These are phyloP conservation scores for Tridacna crocea DNA, from an alignment of 2,888 invertebrate genomes.

Conservation along the genomic window DNA sequence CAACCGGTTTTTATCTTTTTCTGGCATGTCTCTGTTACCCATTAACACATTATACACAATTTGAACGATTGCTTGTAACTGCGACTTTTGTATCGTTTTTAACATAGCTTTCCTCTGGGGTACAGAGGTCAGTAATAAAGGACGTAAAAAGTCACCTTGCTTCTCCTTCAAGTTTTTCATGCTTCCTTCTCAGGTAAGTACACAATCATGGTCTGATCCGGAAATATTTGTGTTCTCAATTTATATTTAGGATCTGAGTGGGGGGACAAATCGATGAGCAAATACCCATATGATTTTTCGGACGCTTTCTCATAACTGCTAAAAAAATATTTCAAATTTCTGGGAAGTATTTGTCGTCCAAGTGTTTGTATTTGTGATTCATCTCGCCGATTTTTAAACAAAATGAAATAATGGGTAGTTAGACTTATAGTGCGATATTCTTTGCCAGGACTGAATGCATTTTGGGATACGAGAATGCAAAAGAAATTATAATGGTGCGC, in stretches of 20 bases:
- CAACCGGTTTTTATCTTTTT: conserved; percentile 28
- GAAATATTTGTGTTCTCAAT: conserved; percentile 40
- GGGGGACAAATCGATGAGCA: conserved; percentile 48
- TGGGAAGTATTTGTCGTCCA: conserved; percentile 51
- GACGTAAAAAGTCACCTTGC: conserved; percentile 36
- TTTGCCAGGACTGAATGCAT: conserved; percentile 17
- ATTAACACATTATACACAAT: conserved; percentile 15
- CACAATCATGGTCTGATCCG: conserved; percentile 42
- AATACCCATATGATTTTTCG: conserved; percentile 28
- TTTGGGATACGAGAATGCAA: conserved; percentile 22
- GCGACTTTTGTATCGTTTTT: conserved; percentile 28
- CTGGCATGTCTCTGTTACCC: conserved; percentile 12
- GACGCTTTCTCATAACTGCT: conserved; percentile 43
- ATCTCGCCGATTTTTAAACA: conserved; percentile 50
- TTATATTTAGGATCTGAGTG: conserved; percentile 38
- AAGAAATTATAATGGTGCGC: conserved; percentile 41
- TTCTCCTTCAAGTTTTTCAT: conserved; percentile 20
- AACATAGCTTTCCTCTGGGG: conserved; percentile 28
- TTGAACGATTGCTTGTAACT: conserved; percentile 28
- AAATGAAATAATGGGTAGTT: conserved; percentile 43
- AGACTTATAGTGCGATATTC: conserved; percentile 24
- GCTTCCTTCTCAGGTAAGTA: conserved; percentile 36
- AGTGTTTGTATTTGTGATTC: conserved; percentile 49
- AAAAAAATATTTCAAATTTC: conserved; percentile 49
- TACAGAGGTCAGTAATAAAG: conserved; percentile 14